Percentiles rank a stretch among this genome's conserved stretches.
Evolutionary conservation across 2,797 vertebrate genomes (phyloP).

Genomic region (Lepus oiostolus): DNA sequence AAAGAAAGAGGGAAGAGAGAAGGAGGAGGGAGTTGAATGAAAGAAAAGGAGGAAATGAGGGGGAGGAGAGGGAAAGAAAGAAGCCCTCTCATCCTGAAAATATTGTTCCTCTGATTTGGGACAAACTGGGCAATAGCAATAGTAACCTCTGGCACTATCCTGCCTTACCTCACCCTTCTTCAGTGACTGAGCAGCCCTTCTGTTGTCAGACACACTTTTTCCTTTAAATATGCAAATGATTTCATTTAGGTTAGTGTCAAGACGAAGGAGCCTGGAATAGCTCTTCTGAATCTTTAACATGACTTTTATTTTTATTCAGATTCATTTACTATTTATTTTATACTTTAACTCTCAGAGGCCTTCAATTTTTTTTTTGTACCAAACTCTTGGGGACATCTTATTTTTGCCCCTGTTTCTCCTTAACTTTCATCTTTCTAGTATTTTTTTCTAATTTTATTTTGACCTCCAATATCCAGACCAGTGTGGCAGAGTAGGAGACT

Average conservation of each 20-base stretch:
- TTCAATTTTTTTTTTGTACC: constrained; percentile 4
- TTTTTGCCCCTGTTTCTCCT: background rate
- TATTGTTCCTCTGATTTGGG: background rate
- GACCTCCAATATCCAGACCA: background rate
- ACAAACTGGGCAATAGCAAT: background rate
- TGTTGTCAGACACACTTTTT: background rate
- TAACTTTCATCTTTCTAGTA: background rate
- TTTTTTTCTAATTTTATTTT: background rate
- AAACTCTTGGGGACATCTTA: background rate
- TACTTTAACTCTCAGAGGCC: background rate
- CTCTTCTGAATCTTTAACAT: constrained; percentile 48
- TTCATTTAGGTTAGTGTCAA: background rate
- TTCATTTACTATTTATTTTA: constrained; percentile 62
- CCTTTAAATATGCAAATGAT: constrained; percentile 14
- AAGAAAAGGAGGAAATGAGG: background rate
- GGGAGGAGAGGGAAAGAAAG: background rate
- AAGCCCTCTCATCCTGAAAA: background rate
- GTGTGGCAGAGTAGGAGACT: too few relatives aligned
- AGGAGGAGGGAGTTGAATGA: fast-evolving
- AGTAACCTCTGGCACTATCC: background rate
- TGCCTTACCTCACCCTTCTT: background rate
- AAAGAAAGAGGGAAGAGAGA: background rate
- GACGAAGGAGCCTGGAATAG: background rate
- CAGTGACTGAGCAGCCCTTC: background rate
- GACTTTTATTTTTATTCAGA: constrained; percentile 42